Evolutionary conservation across 2,113 vertebrate species (phyloP), one percentile per base, ranked within the genome.

Genomic region (Camelus dromedarius): DNA sequence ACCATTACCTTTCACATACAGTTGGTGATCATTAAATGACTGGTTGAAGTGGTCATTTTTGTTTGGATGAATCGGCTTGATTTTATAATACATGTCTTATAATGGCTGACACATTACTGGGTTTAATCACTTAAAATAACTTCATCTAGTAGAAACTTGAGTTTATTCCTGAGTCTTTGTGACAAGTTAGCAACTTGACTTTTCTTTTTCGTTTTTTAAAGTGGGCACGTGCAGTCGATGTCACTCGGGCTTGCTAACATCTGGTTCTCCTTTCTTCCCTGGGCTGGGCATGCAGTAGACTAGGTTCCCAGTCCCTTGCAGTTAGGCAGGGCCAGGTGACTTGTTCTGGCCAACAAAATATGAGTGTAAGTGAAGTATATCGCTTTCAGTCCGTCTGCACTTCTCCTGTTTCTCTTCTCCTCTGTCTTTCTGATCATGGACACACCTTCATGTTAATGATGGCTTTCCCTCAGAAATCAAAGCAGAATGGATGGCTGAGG

Each of bases 151-250:
- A 76, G 89, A 58, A 87, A 79, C 8, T 32, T 76, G 64, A 92
- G 73, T 93, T 91, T 96, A 79, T 91, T 93, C 15, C 32, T 90
- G 85, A 84, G 24, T 81, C 32, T 94, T 82, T 32, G 13, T 38
- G 54, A n/a, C 19, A 94, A 94, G 32, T 35, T 66, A 66, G 20
- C 64, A 95, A 56, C 16, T 38, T 96, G 19, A 64, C 28, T 79
- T 84, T 60, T 73, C 16, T n/a, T 48, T 48, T 70, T 54, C 35
- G 14, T 20, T 62, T 66, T 76, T 67, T 22, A 18, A 89, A 90
- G 73, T 48, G 32, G 8, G 42, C 30, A 35, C 28, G 16, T 14
- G 19, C 7, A 19, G 28, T 66, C 60, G 38, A 22, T 54, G 13
- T 94, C 81, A 50, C 13, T 66, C 20, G 24, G 77, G 66, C 7